Conservation (phyloP, 2,797 vertebrate species). For the Cygnus olor region DNA sequence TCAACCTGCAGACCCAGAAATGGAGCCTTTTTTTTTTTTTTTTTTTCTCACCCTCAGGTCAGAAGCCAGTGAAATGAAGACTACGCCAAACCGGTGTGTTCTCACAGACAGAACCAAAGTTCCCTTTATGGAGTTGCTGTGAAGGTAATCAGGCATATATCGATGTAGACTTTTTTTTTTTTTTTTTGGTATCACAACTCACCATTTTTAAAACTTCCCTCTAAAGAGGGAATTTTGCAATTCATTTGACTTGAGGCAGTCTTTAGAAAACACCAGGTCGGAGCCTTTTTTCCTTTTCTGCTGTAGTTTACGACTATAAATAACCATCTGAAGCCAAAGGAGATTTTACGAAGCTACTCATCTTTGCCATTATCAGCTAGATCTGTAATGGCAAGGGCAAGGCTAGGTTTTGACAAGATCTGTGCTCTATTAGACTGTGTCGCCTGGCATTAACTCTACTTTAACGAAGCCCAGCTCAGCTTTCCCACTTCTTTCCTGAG, state of each 20-base stretch:
- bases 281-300: not conserved
- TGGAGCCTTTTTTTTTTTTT: not conserved
- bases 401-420: not conserved
- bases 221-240: not conserved
- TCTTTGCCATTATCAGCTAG: not conserved
- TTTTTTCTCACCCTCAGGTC: not conserved
- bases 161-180: rapidly evolving
- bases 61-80: not conserved
- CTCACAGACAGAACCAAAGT: not conserved
- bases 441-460: not conserved
- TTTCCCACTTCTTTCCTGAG: not conserved
- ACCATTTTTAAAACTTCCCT: not conserved
- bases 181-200: not conserved
- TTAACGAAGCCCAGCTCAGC: not conserved
- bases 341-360: not conserved
- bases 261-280: not conserved
- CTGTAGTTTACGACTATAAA: not conserved
- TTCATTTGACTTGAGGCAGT: not conserved
- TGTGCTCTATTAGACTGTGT: not conserved
- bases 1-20: not conserved
- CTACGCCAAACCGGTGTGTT: not conserved
- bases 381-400: not conserved
- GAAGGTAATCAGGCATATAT: not conserved
- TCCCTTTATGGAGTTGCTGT: not conserved
- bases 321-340: not conserved